Base-by-base conservation (phyloP, 2,113 vertebrate species). In the Lipophrys pholis region DNA sequence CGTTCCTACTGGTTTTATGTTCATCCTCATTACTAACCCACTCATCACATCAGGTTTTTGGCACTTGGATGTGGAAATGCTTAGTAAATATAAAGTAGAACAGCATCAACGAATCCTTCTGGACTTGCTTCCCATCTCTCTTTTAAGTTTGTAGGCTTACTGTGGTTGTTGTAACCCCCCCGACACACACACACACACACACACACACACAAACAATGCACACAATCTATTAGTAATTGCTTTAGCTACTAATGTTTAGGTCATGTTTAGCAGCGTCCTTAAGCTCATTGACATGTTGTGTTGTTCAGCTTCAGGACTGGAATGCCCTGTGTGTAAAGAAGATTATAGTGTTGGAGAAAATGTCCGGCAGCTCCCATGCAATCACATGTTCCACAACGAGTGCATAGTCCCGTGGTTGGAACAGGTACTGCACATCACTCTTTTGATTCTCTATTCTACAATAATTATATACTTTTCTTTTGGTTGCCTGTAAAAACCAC, bases 361-460 rank as follows among this genome's bases (percentile, higher is more conserved):
- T 0, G 97, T 99, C 79, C 93, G 98, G 78, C 98, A 98, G 87
- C 89, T 99, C 75, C 98, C 98, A 0, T 99, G 98, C 93, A 99
- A 98, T 93, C 97, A 99, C 86, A 94, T 99, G 71, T 99, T 99
- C 93, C 98, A 99, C 14, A 95, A 98, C 17, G 94, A 95, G 84
- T 99, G 98, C 88, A 99, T 99, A 46, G 96, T 99, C 67, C 97
- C 98, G 6, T 99, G 98, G 98, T 94, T 99, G 76, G 97, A 99
- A 80, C 97, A 99, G 97, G 98, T 99, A 87, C 59, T 41, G 35
- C 3, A 49, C 45, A 14, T 15, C 30, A 42, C 7, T 53, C 12
- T 4, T 39, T 21, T 8, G 39, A 12, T 39, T 6, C 3, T 67
- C 14, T 49, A 17, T 36, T 1, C 15, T 30, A 4, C 21, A 2